These are phyloP conservation scores for Eumeta japonica DNA, from an alignment of 1,140 invertebrate species.

Conservation along the genomic window DNA sequence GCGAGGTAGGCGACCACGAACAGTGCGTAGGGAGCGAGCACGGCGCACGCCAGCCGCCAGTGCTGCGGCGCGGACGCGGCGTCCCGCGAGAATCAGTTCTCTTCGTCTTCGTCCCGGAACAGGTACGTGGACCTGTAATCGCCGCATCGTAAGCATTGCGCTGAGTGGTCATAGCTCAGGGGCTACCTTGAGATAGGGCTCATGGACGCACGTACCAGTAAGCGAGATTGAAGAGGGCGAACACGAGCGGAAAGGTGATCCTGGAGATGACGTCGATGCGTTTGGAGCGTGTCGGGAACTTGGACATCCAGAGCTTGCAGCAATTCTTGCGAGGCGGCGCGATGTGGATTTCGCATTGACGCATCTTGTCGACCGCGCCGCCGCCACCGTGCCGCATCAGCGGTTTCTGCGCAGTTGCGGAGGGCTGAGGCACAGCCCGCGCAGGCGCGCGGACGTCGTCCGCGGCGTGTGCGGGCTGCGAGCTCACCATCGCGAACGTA, in stretches of 20 bases:
- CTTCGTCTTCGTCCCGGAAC: conserved; percentile 76
- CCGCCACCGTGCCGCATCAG: conserved; percentile 78
- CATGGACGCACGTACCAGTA: conserved; percentile 80
- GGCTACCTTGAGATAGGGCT: background rate
- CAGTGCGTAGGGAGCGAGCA: conserved; percentile 31
- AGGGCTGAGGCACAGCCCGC: conserved; percentile 40
- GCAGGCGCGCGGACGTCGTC: background rate
- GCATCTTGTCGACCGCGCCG: conserved; percentile 76
- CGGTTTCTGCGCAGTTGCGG: conserved; percentile 73
- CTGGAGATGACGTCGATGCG: conserved; percentile 93
- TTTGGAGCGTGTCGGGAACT: conserved; percentile 77
- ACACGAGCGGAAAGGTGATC: conserved; percentile 91
- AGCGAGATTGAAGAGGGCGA: conserved; percentile 91
- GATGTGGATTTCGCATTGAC: conserved; percentile 82
- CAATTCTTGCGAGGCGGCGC: conserved; percentile 63
- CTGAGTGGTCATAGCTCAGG: background rate
- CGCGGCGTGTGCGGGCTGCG: conserved; percentile 11
- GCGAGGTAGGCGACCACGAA: background rate
- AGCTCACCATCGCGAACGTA: conserved; percentile 82
- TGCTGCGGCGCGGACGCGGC: conserved; percentile 17
- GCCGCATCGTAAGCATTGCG: background rate
- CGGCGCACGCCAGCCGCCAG: conserved; percentile 23
- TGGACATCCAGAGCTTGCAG: conserved; percentile 90
- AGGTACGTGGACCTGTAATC: conserved; percentile 73
- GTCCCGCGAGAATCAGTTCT: conserved; percentile 51